Evolutionary conservation across 2,888 invertebrate genomes (phyloP).

Genomic region (Brachypalpus laphriformis): DNA sequence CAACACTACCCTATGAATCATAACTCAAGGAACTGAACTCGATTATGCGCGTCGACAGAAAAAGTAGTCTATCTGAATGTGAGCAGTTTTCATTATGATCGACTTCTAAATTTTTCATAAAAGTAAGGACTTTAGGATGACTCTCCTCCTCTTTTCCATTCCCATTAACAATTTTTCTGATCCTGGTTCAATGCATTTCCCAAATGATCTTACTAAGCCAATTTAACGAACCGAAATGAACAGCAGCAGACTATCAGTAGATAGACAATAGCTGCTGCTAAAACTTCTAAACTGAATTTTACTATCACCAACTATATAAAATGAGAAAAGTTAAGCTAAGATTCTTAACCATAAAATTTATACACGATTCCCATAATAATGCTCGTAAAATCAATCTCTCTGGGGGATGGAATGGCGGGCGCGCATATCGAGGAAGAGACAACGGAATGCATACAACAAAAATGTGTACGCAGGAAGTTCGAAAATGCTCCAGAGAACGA

Average conservation of each 20-base stretch:
- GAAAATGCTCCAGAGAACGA: constrained; percentile 2
- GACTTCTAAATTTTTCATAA: too few species aligned
- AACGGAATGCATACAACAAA: background rate
- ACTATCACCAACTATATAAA: constrained; percentile 29
- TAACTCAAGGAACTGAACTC: too few species aligned
- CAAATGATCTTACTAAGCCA: background rate
- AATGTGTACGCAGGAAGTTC: constrained; percentile 37
- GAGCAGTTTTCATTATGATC: too few species aligned
- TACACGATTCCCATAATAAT: constrained; percentile 30
- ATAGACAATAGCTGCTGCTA: background rate
- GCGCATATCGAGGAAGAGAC: background rate
- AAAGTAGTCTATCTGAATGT: too few species aligned
- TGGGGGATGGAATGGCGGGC: background rate
- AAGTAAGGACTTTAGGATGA: too few species aligned
- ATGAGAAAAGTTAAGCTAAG: constrained; percentile 44
- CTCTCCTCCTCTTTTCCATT: too few species aligned
- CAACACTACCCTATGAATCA: too few species aligned
- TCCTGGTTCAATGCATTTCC: background rate
- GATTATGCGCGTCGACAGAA: too few species aligned
- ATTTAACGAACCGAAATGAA: background rate
- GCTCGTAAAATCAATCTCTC: constrained; percentile 55
- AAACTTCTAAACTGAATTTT: constrained; percentile 25
- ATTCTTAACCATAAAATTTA: constrained; percentile 38
- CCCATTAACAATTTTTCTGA: too few species aligned
- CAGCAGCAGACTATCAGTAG: background rate